phyloP scores from a whole-genome alignment of 2,113 vertebrate genomes.

The Crotalus viridis region DNA sequence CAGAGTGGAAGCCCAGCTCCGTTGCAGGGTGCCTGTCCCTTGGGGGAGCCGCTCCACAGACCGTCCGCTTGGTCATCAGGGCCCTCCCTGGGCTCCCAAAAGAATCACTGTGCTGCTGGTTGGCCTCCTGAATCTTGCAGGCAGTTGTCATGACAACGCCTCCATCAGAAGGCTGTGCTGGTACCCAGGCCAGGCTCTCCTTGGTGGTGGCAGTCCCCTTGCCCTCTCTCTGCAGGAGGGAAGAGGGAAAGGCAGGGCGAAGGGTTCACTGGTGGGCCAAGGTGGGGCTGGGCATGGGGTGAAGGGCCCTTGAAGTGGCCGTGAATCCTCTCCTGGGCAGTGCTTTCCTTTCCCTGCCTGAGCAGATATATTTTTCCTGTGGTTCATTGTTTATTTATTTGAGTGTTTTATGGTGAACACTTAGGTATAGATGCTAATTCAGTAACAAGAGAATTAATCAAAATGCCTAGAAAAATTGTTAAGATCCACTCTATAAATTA shows the following conservation, averaged over 20 bases:
- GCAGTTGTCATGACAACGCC: background rate
- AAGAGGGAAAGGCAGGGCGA: background rate
- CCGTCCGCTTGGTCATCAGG: background rate
- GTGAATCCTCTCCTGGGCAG: background rate
- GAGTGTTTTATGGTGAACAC: background rate
- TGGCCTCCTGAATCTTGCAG: background rate
- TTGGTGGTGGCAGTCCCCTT: background rate
- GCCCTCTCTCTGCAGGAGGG: background rate
- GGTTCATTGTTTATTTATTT: background rate
- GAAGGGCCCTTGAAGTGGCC: background rate
- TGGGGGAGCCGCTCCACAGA: background rate
- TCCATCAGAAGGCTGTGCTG: background rate
- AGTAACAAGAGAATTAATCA: background rate
- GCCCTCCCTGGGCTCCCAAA: background rate
- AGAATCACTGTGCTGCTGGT: rapidly evolving
- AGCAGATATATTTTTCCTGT: background rate
- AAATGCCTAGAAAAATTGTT: background rate
- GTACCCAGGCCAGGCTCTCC: background rate
- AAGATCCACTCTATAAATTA: background rate
- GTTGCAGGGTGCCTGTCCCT: background rate
- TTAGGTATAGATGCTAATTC: background rate
- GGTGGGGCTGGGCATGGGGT: background rate
- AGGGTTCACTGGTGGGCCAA: background rate
- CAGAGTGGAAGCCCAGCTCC: background rate
- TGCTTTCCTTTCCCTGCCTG: background rate